Conservation (phyloP, 92 coral and sea anemone species). For the Heliopora coerulea region DNA sequence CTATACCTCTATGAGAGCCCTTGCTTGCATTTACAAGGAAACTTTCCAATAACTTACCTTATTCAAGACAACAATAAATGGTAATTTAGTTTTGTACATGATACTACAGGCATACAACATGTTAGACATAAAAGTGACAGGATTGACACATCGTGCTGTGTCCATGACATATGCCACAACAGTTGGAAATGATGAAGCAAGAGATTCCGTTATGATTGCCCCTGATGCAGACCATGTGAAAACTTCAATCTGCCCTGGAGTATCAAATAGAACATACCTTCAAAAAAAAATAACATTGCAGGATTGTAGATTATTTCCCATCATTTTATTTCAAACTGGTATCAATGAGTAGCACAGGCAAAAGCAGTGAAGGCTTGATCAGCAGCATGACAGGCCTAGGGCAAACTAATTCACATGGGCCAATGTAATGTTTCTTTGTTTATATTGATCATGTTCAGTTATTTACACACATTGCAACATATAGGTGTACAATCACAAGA, state of each 20-base stretch:
- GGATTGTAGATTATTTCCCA: too few relatives aligned
- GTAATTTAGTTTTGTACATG: conserved; percentile 87
- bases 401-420: too few relatives aligned
- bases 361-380: too few relatives aligned
- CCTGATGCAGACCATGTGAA: conserved; percentile 99
- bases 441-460: too few relatives aligned
- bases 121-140: conserved; percentile 96
- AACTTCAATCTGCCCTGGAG: conserved; percentile 98
- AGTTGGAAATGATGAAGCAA: conserved; percentile 92
- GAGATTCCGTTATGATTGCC: conserved; percentile 85
- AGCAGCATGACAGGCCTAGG: too few relatives aligned
- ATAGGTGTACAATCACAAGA: too few relatives aligned
- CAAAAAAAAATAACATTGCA: too few relatives aligned
- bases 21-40: neutral
- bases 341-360: too few relatives aligned
- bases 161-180: conserved; percentile 88
- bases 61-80: conserved; percentile 69
- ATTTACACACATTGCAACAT: too few relatives aligned
- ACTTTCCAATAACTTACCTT: conserved; percentile 51
- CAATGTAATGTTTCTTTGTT: too few relatives aligned
- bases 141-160: conserved; percentile 87
- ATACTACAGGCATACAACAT: conserved; percentile 99
- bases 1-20: neutral
- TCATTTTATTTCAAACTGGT: too few relatives aligned
- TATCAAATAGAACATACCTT: conserved; percentile 92